A percentile compares a stretch with the other conserved stretches of the same genome.
Conservation (phyloP, 2,797 vertebrate species). For the Falco cherrug region DNA sequence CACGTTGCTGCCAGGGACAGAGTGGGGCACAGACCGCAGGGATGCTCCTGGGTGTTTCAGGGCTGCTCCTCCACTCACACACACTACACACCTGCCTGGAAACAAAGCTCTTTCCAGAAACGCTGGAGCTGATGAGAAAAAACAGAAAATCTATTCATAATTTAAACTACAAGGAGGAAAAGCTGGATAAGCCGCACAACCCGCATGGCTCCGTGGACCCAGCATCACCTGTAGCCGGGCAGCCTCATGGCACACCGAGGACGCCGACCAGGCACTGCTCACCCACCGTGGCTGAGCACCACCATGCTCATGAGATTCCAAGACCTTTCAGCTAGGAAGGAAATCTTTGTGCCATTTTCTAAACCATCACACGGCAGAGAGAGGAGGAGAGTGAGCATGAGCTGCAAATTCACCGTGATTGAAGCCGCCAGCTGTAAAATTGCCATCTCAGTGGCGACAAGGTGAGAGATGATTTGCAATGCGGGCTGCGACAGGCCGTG, state of each 20-base stretch:
- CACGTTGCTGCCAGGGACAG: accelerated
- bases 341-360: not conserved
- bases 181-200: accelerated
- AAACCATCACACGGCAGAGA: not conserved
- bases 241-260: accelerated
- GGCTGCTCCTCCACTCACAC: not conserved
- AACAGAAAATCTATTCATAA: not conserved
- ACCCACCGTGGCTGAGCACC: accelerated
- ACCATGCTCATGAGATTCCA: not conserved
- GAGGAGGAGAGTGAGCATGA: not conserved
- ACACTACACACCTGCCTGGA: not conserved
- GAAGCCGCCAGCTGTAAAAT: conserved; percentile 67
- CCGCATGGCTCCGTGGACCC: accelerated
- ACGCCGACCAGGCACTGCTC: accelerated
- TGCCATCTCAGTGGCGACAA: conserved; percentile 20
- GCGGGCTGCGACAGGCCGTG: conserved; percentile 7
- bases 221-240: accelerated
- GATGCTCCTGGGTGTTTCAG: accelerated
- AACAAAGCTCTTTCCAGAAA: not conserved
- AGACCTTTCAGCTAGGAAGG: not conserved
- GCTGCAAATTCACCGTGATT: not conserved
- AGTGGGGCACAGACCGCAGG: accelerated
- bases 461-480: conserved; percentile 35
- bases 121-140: accelerated
- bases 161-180: not conserved